phyloP scores from a whole-genome alignment of 2,888 invertebrate genomes.

The Salpingus planirostris region DNA sequence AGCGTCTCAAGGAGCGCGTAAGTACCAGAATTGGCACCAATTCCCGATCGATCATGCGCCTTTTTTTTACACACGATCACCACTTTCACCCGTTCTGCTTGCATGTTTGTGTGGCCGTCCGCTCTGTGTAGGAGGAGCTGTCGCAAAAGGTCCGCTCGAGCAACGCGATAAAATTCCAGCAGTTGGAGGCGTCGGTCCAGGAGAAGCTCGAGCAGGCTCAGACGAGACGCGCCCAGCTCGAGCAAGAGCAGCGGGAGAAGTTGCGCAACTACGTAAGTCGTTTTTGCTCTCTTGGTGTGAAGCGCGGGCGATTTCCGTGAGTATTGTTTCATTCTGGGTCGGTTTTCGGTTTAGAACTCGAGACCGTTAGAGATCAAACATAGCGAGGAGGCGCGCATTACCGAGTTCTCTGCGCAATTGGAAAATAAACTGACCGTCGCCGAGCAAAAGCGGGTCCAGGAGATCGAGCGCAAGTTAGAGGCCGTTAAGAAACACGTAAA shows the following conservation, averaged over 20 bases:
- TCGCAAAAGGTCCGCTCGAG: conserved; percentile 60
- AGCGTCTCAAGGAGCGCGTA: conserved; percentile 86
- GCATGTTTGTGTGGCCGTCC: conserved; percentile 29
- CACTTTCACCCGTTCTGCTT: conserved; percentile 16
- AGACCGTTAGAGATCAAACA: conserved; percentile 55
- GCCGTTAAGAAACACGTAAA: conserved; percentile 77
- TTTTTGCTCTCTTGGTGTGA: conserved; percentile 16
- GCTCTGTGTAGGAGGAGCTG: conserved; percentile 58
- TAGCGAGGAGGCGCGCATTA: conserved; percentile 28
- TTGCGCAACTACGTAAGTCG: conserved; percentile 66
- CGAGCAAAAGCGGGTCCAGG: conserved; percentile 75
- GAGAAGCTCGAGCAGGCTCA: conserved; percentile 60
- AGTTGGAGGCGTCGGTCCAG: conserved; percentile 61
- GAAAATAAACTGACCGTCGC: conserved; percentile 69
- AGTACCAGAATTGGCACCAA: conserved; percentile 34
- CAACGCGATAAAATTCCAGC: conserved; percentile 58
- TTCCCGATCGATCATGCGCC: no score
- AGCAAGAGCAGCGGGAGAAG: conserved; percentile 70
- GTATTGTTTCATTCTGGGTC: neutral
- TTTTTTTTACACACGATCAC: no score
- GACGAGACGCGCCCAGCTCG: conserved; percentile 62
- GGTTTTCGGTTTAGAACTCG: conserved; percentile 40
- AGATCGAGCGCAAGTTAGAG: conserved; percentile 78
- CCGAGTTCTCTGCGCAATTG: conserved; percentile 40
- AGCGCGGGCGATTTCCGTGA: conserved; percentile 3